phyloP scores from a whole-genome alignment of 2,113 vertebrate species.

The Crotalus helleri region DNA sequence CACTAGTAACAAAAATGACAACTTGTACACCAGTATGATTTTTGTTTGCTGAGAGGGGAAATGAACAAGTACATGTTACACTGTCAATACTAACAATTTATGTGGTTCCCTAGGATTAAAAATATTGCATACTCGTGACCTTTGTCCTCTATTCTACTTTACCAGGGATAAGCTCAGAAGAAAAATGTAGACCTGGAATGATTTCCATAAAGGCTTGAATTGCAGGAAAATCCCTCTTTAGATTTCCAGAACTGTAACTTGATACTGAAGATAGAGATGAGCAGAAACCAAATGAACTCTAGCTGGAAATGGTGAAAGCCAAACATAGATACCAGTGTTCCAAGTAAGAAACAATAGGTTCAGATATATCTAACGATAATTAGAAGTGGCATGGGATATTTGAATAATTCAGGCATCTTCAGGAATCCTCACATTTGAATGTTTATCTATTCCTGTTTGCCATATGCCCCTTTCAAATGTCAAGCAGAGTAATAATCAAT shows the following conservation, averaged over 20 bases:
- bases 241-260: background rate
- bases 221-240: too few relatives aligned
- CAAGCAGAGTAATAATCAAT: background rate
- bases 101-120: too few relatives aligned
- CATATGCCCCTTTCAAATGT: constrained; percentile 5
- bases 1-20: too few relatives aligned
- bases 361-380: background rate
- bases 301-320: background rate
- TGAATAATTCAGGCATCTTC: background rate
- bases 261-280: background rate
- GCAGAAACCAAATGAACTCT: background rate
- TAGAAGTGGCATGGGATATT: background rate
- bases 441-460: background rate
- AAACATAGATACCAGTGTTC: background rate
- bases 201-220: too few relatives aligned
- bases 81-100: too few relatives aligned
- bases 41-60: too few relatives aligned
- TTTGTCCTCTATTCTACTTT: too few relatives aligned
- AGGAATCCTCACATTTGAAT: background rate
- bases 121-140: too few relatives aligned
- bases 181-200: too few relatives aligned
- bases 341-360: background rate
- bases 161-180: too few relatives aligned
- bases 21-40: too few relatives aligned
- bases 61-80: too few relatives aligned